These are phyloP conservation scores for Patagioenas fasciata DNA, from an alignment of 2,113 vertebrate genomes.

Conservation along the genomic window DNA sequence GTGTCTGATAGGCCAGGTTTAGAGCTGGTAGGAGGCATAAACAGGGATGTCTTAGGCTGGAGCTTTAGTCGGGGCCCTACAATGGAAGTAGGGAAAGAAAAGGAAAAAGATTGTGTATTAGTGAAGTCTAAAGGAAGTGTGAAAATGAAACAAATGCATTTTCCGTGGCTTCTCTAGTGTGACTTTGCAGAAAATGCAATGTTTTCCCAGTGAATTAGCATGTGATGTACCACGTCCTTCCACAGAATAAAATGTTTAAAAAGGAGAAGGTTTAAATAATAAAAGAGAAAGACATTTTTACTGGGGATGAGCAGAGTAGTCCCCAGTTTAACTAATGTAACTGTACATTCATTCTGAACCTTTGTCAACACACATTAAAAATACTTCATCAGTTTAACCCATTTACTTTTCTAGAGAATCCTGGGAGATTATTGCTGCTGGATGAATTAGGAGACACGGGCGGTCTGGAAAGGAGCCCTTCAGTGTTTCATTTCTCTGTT, in stretches of 20 bases:
- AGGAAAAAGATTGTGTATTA: neutral
- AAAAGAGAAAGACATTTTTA: neutral
- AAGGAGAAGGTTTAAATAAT: conserved; percentile 36
- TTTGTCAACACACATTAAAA: conserved; percentile 70
- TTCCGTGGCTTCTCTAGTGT: neutral
- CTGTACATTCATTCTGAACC: conserved; percentile 13
- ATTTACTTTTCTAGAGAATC: conserved; percentile 25
- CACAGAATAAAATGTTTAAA: neutral
- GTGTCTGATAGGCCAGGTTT: too few relatives aligned
- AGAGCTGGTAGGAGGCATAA: neutral
- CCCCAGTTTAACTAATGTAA: neutral
- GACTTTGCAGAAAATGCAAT: neutral
- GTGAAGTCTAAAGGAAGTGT: neutral
- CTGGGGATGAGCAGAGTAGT: neutral
- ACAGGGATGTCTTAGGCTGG: neutral
- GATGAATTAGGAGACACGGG: neutral
- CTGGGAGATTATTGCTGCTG: neutral
- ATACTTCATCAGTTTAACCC: conserved; percentile 56
- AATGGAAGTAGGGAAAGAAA: neutral
- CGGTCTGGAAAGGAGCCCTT: neutral
- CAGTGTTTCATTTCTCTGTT: neutral
- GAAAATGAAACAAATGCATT: neutral
- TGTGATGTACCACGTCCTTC: neutral
- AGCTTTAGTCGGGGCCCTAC: neutral
- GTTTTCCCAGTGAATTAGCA: neutral